Percentiles rank a stretch among this genome's conserved stretches.
These are phyloP conservation scores for Zele albiditarsus DNA, from an alignment of 2,888 invertebrate genomes.

Conservation along the genomic window DNA sequence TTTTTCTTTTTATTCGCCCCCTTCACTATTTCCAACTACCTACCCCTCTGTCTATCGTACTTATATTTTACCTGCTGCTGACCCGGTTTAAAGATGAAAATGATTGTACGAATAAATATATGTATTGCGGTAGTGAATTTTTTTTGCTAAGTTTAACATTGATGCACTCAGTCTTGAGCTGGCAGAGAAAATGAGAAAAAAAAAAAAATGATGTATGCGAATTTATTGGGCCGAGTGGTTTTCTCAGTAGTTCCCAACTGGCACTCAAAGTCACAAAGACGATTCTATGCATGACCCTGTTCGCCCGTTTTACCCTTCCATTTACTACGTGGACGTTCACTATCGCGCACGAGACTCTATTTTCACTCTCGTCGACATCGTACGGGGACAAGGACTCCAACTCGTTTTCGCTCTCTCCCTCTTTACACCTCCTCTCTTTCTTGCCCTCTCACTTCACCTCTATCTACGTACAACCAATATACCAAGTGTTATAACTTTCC, in stretches of 20 bases:
- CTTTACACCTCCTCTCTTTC: neutral
- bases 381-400: constrained; percentile 33
- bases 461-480: constrained; percentile 7
- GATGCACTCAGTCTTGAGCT: constrained; percentile 7
- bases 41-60: too few species aligned
- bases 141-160: too few species aligned
- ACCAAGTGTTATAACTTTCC: neutral
- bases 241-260: constrained; percentile 1
- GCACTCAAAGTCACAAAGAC: constrained; percentile 10
- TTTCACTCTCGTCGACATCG: constrained; percentile 41
- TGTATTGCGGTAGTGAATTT: too few species aligned
- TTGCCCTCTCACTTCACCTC: constrained; percentile 5
- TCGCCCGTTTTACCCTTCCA: constrained; percentile 9
- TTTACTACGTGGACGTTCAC: constrained; percentile 21
- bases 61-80: too few species aligned
- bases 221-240: constrained; percentile 2
- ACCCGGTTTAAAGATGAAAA: too few species aligned
- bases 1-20: too few species aligned
- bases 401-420: constrained; percentile 1
- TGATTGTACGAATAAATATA: too few species aligned
- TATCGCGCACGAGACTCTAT: constrained; percentile 34
- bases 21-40: too few species aligned
- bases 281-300: constrained; percentile 22
- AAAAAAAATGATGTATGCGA: neutral
- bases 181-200: constrained; percentile 4